Percentiles rank a stretch among this genome's conserved stretches.
Conservation (phyloP, 2,888 invertebrate genomes). For the Hypercompe scribonia region DNA sequence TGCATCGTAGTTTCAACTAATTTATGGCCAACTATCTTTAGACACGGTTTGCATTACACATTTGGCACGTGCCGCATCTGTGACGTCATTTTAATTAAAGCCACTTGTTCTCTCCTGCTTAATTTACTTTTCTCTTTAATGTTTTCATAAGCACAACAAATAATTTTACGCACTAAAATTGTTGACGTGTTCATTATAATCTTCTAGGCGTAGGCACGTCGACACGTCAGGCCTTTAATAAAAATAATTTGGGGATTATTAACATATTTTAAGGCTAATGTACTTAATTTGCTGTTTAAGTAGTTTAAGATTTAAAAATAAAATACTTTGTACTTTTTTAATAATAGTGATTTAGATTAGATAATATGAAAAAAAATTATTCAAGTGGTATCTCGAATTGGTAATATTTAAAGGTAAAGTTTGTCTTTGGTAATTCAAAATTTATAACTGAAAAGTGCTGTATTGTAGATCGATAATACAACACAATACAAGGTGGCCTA, state of each 20-base stretch:
- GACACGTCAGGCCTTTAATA: background rate
- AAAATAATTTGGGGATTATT: background rate
- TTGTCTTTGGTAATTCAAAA: too few relatives aligned
- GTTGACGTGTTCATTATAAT: background rate
- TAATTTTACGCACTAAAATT: background rate
- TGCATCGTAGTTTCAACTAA: slow-evolving; percentile 31
- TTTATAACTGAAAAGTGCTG: too few relatives aligned
- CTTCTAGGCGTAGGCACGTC: background rate
- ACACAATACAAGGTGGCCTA: too few relatives aligned
- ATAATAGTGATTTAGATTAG: background rate
- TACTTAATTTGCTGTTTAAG: background rate
- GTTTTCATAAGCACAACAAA: background rate
- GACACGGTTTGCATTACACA: slow-evolving; percentile 26
- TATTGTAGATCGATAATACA: too few relatives aligned
- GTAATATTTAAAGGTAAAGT: too few relatives aligned
- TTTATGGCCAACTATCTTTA: slow-evolving; percentile 39
- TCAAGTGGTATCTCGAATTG: too few relatives aligned
- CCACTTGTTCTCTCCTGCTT: background rate
- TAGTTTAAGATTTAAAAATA: background rate
- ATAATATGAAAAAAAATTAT: too few relatives aligned
- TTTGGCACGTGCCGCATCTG: background rate
- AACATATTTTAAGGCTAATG: background rate
- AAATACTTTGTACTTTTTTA: background rate
- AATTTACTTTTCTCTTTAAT: background rate
- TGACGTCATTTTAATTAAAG: slow-evolving; percentile 8